phyloP scores from a whole-genome alignment of 2,113 vertebrate species.

The Toxotes chatareus region DNA sequence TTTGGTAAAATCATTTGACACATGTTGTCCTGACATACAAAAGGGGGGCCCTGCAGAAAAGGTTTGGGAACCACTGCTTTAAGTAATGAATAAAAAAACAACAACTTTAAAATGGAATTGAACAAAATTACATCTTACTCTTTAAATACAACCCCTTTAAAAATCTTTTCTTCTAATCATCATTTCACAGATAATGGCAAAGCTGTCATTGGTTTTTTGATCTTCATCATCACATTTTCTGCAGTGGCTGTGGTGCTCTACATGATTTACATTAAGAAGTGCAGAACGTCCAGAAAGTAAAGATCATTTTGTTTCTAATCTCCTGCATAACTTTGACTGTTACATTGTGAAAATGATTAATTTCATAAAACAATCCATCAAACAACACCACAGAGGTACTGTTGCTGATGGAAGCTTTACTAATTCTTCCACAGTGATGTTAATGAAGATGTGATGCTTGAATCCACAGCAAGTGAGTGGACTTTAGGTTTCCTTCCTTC shows the following conservation, averaged over 20 bases:
- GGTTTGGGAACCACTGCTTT: too few species aligned
- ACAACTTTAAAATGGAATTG: too few species aligned
- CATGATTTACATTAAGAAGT: constrained; percentile 90
- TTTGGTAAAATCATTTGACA: background rate
- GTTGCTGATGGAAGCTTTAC: background rate
- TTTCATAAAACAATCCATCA: too few species aligned
- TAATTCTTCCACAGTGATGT: background rate
- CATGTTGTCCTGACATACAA: background rate
- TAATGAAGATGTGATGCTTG: background rate
- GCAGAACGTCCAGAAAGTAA: constrained; percentile 84
- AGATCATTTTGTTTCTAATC: background rate
- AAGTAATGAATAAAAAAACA: too few species aligned
- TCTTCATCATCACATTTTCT: constrained; percentile 87
- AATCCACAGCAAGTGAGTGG: constrained; percentile 6
- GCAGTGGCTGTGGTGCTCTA: constrained; percentile 90
- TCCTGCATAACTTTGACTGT: background rate
- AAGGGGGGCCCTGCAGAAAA: too few species aligned
- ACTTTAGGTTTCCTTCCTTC: background rate
- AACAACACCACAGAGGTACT: too few species aligned
- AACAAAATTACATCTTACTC: background rate
- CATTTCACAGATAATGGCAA: constrained; percentile 87
- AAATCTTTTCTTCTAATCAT: background rate
- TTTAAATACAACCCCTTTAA: background rate
- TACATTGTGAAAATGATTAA: background rate
- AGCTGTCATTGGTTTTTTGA: constrained; percentile 90